phyloP scores from a whole-genome alignment of 2,888 invertebrate genomes.

The Troides helena region DNA sequence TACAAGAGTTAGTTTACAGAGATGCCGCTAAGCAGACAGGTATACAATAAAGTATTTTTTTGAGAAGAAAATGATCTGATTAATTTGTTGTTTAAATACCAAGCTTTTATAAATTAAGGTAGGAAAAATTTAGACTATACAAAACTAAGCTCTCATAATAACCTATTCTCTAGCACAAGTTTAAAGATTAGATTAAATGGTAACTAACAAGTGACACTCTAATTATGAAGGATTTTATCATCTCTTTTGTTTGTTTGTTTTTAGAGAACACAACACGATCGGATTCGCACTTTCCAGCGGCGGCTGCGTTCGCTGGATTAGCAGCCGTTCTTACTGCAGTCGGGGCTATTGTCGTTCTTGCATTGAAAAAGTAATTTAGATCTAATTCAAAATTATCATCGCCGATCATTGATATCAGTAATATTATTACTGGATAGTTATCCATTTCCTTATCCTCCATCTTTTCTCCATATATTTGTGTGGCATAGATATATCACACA shows the following conservation, averaged over 20 bases:
- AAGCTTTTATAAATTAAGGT: neutral
- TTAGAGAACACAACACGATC: constrained; percentile 61
- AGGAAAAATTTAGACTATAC: neutral
- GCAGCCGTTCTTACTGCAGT: constrained; percentile 61
- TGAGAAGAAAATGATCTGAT: neutral
- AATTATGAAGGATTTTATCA: no score
- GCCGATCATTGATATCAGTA: no score
- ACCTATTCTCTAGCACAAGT: no score
- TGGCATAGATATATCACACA: no score
- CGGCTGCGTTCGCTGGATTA: constrained; percentile 61
- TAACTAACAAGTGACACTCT: no score
- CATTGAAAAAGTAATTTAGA: constrained; percentile 49
- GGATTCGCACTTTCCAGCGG: constrained; percentile 59
- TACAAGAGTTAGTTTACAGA: constrained; percentile 62
- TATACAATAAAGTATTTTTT: constrained; percentile 34
- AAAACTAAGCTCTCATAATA: neutral
- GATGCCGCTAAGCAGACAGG: constrained; percentile 67
- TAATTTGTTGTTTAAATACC: neutral
- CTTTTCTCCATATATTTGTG: no score
- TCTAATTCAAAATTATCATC: neutral
- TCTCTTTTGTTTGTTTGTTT: constrained; percentile 8
- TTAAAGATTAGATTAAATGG: no score
- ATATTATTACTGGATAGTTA: no score
- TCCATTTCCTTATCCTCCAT: no score
- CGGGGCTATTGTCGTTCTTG: constrained; percentile 55